phyloP scores from a whole-genome alignment of 2,888 invertebrate genomes.

The Leptopilina syphax region DNA sequence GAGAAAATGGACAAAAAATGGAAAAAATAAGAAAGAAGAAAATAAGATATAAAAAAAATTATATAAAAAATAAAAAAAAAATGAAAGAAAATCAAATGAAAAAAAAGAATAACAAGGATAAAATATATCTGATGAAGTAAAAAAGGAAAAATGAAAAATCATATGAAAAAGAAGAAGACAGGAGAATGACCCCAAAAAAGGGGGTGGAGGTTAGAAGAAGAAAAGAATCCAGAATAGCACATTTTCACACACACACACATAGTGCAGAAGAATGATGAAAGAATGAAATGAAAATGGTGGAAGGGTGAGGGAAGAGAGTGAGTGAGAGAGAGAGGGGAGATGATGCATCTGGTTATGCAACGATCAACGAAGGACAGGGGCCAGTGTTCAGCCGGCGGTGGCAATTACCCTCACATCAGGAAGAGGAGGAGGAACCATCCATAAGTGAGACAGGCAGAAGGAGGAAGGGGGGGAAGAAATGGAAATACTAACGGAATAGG shows the following conservation, averaged over 20 bases:
- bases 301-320: constrained; percentile 7
- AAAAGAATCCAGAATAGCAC: not conserved
- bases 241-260: too few species aligned
- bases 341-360: constrained; percentile 61
- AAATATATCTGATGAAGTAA: not conserved
- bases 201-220: not conserved
- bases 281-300: not conserved
- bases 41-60: too few species aligned
- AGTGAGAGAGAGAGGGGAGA: not conserved
- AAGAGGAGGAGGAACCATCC: constrained; percentile 48
- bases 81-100: too few species aligned
- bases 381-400: constrained; percentile 50
- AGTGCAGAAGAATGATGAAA: not conserved
- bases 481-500: constrained; percentile 52
- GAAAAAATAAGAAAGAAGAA: too few species aligned
- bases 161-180: too few species aligned
- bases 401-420: constrained; percentile 52
- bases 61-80: too few species aligned
- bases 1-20: too few species aligned
- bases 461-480: constrained; percentile 30
- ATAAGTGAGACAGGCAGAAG: not conserved
- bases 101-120: too few species aligned
- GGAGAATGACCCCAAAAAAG: too few species aligned
- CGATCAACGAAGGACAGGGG: constrained; percentile 57
- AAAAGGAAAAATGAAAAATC: not conserved